These are phyloP conservation scores for Aulostomus chinensis DNA, from an alignment of 2,797 vertebrate genomes.

Conservation along the genomic window DNA sequence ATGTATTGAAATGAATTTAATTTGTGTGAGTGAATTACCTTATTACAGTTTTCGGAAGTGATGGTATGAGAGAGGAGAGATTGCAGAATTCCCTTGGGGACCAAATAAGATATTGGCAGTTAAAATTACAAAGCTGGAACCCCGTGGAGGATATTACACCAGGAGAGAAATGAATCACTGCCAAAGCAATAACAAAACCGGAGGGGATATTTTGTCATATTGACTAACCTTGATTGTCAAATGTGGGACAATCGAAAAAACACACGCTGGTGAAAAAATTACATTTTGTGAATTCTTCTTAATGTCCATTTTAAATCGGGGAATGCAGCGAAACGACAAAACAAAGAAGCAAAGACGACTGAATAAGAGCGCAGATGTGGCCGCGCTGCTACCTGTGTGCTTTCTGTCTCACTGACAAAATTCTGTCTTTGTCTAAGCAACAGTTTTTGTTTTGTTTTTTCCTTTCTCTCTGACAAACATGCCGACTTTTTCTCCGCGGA, in stretches of 20 bases:
- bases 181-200: conserved; percentile 36
- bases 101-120: conserved; percentile 49
- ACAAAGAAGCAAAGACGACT: no score
- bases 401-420: conserved; percentile 35
- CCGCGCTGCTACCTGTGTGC: conserved; percentile 35
- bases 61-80: conserved; percentile 40
- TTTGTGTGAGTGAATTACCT: conserved; percentile 65
- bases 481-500: conserved; percentile 68
- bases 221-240: no score
- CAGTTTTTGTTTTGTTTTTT: no score
- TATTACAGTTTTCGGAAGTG: conserved; percentile 48
- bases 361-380: no score
- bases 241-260: no score
- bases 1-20: conserved; percentile 58
- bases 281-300: no score
- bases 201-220: no score
- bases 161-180: conserved; percentile 42
- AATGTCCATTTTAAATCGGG: no score
- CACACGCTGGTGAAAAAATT: no score
- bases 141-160: conserved; percentile 19
- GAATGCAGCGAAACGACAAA: no score
- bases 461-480: conserved; percentile 49
- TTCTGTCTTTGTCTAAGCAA: conserved; percentile 54
- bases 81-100: conserved; percentile 36
- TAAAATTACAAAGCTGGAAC: conserved; percentile 43